A percentile compares a stretch with the other conserved stretches of the same genome.
These are phyloP conservation scores for Yasuhikotakia modesta DNA, from an alignment of 2,797 vertebrate species.

Conservation along the genomic window DNA sequence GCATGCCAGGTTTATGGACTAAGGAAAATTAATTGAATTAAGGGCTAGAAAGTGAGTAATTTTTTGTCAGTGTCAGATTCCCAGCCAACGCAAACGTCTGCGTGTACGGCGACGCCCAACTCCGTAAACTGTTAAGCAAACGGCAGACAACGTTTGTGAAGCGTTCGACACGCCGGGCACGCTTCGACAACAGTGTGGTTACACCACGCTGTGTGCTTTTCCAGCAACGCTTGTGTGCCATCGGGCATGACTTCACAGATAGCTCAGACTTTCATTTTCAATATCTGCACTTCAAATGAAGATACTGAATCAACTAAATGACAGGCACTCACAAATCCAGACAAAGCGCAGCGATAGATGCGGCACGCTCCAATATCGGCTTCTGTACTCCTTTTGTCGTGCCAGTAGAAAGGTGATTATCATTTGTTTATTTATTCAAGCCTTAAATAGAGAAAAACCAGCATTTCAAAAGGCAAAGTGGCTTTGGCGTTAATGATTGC, in stretches of 20 bases:
- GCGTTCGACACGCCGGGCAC: constrained; percentile 46
- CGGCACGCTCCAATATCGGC: constrained; percentile 67
- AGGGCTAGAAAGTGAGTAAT: constrained; percentile 70
- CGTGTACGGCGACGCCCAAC: constrained; percentile 45
- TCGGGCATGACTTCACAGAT: constrained; percentile 61
- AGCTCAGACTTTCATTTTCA: constrained; percentile 55
- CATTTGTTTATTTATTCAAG: constrained; percentile 82
- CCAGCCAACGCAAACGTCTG: constrained; percentile 25
- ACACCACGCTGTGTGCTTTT: constrained; percentile 32
- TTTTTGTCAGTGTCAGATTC: constrained; percentile 54
- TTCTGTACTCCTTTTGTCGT: constrained; percentile 71
- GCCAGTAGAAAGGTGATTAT: constrained; percentile 81
- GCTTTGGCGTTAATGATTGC: constrained; percentile 84
- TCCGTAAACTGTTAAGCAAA: constrained; percentile 56
- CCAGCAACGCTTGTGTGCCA: constrained; percentile 57
- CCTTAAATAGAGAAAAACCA: constrained; percentile 79
- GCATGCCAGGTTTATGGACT: constrained; percentile 68
- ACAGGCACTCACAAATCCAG: constrained; percentile 67
- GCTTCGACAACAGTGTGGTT: constrained; percentile 20
- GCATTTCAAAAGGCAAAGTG: constrained; percentile 81
- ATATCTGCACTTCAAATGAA: constrained; percentile 62
- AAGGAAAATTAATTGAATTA: constrained; percentile 68
- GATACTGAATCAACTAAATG: constrained; percentile 68
- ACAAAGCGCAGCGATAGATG: constrained; percentile 66
- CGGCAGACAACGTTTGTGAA: constrained; percentile 54